These are phyloP conservation scores for Lonchura striata DNA, from an alignment of 2,113 vertebrate species.

Conservation along the genomic window DNA sequence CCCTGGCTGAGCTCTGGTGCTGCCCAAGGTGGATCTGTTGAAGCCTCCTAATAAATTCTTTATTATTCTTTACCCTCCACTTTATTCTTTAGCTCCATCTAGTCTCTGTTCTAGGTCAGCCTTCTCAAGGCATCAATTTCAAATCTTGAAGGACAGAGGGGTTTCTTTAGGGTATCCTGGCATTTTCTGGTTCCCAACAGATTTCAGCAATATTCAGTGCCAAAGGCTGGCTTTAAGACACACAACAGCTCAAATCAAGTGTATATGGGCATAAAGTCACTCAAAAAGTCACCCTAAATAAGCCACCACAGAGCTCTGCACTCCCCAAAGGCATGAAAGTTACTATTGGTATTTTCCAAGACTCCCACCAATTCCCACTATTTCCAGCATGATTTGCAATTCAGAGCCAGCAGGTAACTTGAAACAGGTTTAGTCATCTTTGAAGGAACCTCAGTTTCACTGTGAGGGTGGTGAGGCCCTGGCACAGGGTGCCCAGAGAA, in stretches of 20 bases:
- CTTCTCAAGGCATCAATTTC: neutral
- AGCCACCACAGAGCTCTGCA: neutral
- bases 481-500: accelerated
- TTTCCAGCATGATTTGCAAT: neutral
- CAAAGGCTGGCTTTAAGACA: neutral
- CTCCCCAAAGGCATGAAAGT: neutral
- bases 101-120: neutral
- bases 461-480: neutral
- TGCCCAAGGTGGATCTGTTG: neutral
- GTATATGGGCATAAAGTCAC: accelerated
- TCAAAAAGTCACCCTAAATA: neutral
- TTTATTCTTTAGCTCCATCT: neutral
- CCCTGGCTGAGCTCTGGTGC: neutral
- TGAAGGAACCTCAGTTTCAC: neutral
- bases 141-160: neutral
- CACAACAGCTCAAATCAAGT: neutral
- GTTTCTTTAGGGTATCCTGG: neutral
- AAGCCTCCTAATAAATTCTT: neutral
- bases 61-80: no score
- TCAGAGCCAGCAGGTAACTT: neutral
- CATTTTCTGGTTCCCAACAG: neutral
- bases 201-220: neutral
- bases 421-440: neutral
- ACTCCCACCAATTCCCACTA: neutral
- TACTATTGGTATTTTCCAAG: neutral